Conservation (phyloP, 2,888 invertebrate species). For the Pachydiplax longipennis region DNA sequence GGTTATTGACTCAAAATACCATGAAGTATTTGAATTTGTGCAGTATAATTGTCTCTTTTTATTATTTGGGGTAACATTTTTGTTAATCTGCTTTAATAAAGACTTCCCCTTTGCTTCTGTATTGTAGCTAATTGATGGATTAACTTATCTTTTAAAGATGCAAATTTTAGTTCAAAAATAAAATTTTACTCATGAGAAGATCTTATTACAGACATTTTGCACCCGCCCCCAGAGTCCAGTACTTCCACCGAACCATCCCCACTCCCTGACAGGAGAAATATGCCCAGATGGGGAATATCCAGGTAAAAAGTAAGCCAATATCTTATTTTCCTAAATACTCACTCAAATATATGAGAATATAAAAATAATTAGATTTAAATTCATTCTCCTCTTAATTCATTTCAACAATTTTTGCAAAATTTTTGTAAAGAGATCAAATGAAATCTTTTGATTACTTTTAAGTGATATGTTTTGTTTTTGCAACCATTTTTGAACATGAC, state of each 20-base stretch:
- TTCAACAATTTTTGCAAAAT: too few species aligned
- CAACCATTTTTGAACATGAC: too few species aligned
- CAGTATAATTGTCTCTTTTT: not conserved
- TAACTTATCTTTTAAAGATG: not conserved
- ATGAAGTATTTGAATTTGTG: not conserved
- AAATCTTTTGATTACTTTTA: too few species aligned
- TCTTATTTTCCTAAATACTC: not conserved
- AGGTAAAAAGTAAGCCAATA: conserved; percentile 47
- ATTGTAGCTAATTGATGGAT: not conserved
- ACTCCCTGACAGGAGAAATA: conserved; percentile 50
- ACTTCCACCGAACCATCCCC: conserved; percentile 51
- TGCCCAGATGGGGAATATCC: conserved; percentile 47
- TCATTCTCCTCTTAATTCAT: too few species aligned
- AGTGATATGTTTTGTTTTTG: too few species aligned
- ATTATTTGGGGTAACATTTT: too few species aligned
- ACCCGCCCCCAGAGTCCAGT: conserved; percentile 50
- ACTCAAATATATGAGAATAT: not conserved
- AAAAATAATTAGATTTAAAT: not conserved
- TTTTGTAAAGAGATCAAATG: too few species aligned
- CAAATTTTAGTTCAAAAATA: not conserved
- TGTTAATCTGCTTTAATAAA: not conserved
- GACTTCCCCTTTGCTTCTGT: too few species aligned
- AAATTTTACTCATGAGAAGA: not conserved
- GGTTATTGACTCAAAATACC: not conserved
- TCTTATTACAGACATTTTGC: conserved; percentile 48